A percentile compares a stretch with the other conserved stretches of the same genome.
Conservation (phyloP, 2,888 invertebrate genomes). For the Caenorhabditis afra region DNA sequence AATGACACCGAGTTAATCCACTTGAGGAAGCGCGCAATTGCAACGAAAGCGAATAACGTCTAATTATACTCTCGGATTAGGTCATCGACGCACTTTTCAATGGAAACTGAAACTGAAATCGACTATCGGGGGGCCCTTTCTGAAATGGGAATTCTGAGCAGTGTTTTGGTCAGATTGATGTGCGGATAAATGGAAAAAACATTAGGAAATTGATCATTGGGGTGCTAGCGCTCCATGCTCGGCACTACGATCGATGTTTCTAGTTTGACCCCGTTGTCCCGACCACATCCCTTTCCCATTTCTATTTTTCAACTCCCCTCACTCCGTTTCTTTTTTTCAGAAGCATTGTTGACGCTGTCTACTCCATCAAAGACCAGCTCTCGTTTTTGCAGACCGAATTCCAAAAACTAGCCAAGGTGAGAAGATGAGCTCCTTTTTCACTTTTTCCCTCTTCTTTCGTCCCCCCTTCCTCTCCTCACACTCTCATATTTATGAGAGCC, state of each 20-base stretch:
- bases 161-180: no score
- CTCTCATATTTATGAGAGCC: background rate
- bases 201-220: background rate
- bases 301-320: background rate
- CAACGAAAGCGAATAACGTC: background rate
- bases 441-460: background rate
- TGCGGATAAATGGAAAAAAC: no score
- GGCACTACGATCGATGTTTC: background rate
- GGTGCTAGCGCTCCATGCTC: no score
- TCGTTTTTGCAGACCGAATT: constrained; percentile 83
- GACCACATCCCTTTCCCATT: background rate
- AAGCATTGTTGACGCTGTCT: constrained; percentile 87
- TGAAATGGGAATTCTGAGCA: no score
- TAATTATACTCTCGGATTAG: no score
- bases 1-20: background rate
- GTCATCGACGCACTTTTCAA: no score
- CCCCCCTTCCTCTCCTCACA: background rate
- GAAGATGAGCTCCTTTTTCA: background rate
- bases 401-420: constrained; percentile 80
- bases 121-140: no score
- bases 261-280: background rate
- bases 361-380: constrained; percentile 87
- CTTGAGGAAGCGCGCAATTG: background rate
- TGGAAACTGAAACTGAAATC: no score
- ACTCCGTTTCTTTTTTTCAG: constrained; percentile 81